Conservation (phyloP, 2,888 invertebrate species). For the Carcina quercana region DNA sequence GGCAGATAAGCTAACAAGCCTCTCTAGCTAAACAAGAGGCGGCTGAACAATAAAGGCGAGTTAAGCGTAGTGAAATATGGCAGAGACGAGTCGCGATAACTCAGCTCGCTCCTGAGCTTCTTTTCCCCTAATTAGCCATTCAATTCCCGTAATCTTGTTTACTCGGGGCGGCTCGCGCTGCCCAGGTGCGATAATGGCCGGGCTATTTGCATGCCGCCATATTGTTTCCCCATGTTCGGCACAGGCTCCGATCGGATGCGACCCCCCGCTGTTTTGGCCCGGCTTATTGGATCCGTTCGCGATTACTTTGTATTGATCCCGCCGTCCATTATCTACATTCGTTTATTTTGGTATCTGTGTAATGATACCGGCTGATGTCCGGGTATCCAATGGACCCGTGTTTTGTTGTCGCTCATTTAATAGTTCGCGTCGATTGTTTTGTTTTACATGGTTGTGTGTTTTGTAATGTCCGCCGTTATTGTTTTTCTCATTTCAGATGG, state of each 20-base stretch:
- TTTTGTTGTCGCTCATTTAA: slow-evolving; percentile 32
- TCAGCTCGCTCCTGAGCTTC: slow-evolving; percentile 56
- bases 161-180: slow-evolving; percentile 58
- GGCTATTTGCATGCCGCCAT: slow-evolving; percentile 75
- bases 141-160: slow-evolving; percentile 74
- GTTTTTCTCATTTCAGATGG: no score
- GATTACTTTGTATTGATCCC: slow-evolving; percentile 74
- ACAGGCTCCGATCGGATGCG: slow-evolving; percentile 44
- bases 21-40: slow-evolving; percentile 67
- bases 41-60: slow-evolving; percentile 64
- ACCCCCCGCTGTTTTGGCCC: slow-evolving; percentile 67
- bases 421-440: slow-evolving; percentile 17
- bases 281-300: slow-evolving; percentile 72
- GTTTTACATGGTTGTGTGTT: background rate
- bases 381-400: slow-evolving; percentile 45
- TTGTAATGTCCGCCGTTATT: no score
- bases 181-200: slow-evolving; percentile 74
- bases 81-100: slow-evolving; percentile 62
- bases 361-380: slow-evolving; percentile 59
- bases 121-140: slow-evolving; percentile 74
- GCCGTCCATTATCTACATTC: slow-evolving; percentile 70
- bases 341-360: slow-evolving; percentile 66
- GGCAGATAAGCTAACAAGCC: slow-evolving; percentile 66
- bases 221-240: slow-evolving; percentile 69
- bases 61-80: slow-evolving; percentile 69